Evolutionary conservation across 2,888 invertebrate genomes (phyloP).

Genomic region (Agonum fuliginosum): DNA sequence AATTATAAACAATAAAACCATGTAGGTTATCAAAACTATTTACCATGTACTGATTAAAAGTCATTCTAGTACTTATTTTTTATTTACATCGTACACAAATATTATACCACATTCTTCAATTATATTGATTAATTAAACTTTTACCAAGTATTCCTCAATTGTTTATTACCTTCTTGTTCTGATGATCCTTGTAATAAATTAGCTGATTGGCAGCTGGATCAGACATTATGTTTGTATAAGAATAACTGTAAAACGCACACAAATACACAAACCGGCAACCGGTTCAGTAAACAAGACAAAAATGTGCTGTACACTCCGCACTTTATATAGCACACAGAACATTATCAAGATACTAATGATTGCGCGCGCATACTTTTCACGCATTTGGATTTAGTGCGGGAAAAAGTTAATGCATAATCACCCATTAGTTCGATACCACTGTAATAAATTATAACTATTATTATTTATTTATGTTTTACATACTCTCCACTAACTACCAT

Average conservation of each 20-base stretch:
- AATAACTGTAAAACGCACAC: slow-evolving; percentile 14
- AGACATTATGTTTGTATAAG: slow-evolving; percentile 30
- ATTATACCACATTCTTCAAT: too few relatives aligned
- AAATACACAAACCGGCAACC: slow-evolving; percentile 14
- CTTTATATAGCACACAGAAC: slow-evolving; percentile 45
- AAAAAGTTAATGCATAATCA: too few relatives aligned
- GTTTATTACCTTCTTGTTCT: slow-evolving; percentile 51
- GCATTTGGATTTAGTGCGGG: background rate
- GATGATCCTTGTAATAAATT: slow-evolving; percentile 16
- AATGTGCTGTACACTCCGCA: background rate
- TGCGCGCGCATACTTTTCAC: slow-evolving; percentile 8
- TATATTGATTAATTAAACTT: too few relatives aligned
- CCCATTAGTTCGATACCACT: too few relatives aligned
- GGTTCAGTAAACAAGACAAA: slow-evolving; percentile 13
- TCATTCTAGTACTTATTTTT: background rate
- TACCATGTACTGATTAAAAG: slow-evolving; percentile 13
- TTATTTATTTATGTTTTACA: too few relatives aligned
- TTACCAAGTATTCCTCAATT: too few relatives aligned
- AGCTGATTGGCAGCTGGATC: slow-evolving; percentile 45
- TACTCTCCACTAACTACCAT: too few relatives aligned
- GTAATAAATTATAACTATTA: too few relatives aligned
- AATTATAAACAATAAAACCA: too few relatives aligned
- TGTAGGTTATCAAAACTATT: slow-evolving; percentile 20
- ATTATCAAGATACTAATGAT: background rate
- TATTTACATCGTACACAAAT: too few relatives aligned